Conservation (phyloP, 2,797 vertebrate genomes). For the Chrysocyon brachyurus region DNA sequence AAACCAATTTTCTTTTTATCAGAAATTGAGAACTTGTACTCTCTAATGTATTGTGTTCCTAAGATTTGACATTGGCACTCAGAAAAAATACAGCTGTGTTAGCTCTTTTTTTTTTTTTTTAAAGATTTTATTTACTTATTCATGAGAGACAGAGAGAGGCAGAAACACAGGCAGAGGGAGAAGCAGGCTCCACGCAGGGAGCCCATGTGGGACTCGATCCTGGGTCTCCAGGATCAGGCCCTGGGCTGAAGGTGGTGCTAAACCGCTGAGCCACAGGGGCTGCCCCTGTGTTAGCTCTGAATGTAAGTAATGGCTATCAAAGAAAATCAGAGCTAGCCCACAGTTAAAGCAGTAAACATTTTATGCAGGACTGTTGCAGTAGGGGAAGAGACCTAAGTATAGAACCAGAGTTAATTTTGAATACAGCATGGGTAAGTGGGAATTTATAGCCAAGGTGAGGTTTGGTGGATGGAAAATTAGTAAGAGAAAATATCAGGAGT, state of each 20-base stretch:
- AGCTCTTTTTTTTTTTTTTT: background rate
- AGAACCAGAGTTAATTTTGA: background rate
- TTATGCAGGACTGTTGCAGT: background rate
- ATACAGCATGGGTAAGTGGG: background rate
- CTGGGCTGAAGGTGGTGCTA: too few species aligned
- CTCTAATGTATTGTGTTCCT: constrained; percentile 19
- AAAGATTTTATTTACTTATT: too few species aligned
- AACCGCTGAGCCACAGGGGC: too few species aligned
- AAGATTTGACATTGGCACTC: background rate
- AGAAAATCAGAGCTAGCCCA: background rate
- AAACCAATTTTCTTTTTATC: constrained; percentile 8
- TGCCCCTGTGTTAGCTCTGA: background rate
- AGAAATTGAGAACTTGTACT: constrained; percentile 5
- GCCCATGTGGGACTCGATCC: too few species aligned
- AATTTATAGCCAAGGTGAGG: background rate
- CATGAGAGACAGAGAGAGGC: too few species aligned
- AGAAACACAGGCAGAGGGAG: too few species aligned
- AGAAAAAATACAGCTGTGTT: background rate
- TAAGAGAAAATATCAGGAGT: background rate
- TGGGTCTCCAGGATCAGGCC: too few species aligned
- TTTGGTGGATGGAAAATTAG: background rate
- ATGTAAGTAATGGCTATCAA: background rate
- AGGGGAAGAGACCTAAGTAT: background rate
- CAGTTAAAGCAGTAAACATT: background rate
- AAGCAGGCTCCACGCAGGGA: too few species aligned